phyloP scores from a whole-genome alignment of 1,140 invertebrate genomes.

The Zeugodacus cucurbitae region DNA sequence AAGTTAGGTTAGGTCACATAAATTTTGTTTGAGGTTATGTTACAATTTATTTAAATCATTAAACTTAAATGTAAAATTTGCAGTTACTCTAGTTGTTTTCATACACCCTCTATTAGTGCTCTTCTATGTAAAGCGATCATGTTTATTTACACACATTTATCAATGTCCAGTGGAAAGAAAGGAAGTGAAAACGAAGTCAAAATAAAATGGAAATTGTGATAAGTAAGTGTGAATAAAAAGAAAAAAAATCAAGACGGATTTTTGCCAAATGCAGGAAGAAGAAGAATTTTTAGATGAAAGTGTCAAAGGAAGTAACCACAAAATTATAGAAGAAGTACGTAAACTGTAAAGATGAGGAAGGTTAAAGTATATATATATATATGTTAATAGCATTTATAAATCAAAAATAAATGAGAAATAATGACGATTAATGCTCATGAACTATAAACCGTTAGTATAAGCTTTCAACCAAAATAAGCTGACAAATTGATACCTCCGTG shows the following conservation, averaged over 20 bases:
- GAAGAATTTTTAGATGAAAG: not conserved
- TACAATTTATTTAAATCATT: too few relatives aligned
- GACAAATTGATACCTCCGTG: too few relatives aligned
- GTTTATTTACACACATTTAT: not conserved
- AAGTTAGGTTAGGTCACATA: not conserved
- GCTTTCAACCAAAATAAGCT: too few relatives aligned
- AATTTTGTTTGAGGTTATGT: too few relatives aligned
- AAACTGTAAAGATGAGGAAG: too few relatives aligned
- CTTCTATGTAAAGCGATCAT: not conserved
- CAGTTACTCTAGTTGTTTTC: not conserved
- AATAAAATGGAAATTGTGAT: too few relatives aligned
- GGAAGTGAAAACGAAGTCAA: not conserved
- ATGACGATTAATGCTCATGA: not conserved
- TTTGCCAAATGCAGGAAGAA: not conserved
- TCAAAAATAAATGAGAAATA: not conserved
- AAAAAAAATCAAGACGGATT: too few relatives aligned
- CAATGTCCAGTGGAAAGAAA: not conserved
- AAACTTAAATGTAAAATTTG: too few relatives aligned
- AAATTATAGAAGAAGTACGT: not conserved
- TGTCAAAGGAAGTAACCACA: not conserved
- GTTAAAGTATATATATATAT: too few relatives aligned
- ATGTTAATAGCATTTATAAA: too few relatives aligned
- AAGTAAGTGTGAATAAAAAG: not conserved
- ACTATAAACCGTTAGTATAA: too few relatives aligned
- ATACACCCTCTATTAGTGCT: not conserved